These are phyloP conservation scores for Drosophila rhopaloa DNA, from an alignment of 1,140 invertebrate genomes.

Conservation along the genomic window DNA sequence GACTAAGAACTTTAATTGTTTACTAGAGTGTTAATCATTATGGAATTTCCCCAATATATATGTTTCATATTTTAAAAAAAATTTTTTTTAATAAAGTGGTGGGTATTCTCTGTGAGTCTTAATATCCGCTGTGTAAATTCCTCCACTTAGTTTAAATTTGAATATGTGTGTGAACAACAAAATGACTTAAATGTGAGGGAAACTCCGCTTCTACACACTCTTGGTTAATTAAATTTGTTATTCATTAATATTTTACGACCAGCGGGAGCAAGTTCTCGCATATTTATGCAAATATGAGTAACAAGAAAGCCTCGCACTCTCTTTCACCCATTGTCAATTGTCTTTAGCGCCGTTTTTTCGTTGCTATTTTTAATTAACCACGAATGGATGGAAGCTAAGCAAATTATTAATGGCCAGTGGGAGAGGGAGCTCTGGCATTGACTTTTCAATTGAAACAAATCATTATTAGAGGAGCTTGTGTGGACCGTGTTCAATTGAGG, in stretches of 20 bases:
- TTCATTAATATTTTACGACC: constrained; percentile 37
- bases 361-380: constrained; percentile 55
- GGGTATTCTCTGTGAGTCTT: too few relatives aligned
- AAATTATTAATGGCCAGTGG: constrained; percentile 51
- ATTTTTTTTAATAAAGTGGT: too few relatives aligned
- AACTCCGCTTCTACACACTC: constrained; percentile 8
- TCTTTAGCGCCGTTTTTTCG: constrained; percentile 13
- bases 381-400: constrained; percentile 35
- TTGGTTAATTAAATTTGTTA: constrained; percentile 32
- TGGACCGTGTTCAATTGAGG: constrained; percentile 68
- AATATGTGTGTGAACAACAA: constrained; percentile 4
- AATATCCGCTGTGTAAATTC: not conserved
- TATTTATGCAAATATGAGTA: constrained; percentile 41
- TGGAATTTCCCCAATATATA: too few relatives aligned
- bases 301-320: constrained; percentile 15
- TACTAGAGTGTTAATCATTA: too few relatives aligned
- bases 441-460: constrained; percentile 83
- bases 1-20: too few relatives aligned
- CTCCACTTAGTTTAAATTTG: not conserved
- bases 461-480: constrained; percentile 73
- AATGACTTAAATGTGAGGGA: not conserved
- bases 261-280: constrained; percentile 15
- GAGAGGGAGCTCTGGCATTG: constrained; percentile 59
- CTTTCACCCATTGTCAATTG: constrained; percentile 33
- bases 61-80: too few relatives aligned